phyloP scores from a whole-genome alignment of 2,888 invertebrate species.

The Onthophagus sagittarius region DNA sequence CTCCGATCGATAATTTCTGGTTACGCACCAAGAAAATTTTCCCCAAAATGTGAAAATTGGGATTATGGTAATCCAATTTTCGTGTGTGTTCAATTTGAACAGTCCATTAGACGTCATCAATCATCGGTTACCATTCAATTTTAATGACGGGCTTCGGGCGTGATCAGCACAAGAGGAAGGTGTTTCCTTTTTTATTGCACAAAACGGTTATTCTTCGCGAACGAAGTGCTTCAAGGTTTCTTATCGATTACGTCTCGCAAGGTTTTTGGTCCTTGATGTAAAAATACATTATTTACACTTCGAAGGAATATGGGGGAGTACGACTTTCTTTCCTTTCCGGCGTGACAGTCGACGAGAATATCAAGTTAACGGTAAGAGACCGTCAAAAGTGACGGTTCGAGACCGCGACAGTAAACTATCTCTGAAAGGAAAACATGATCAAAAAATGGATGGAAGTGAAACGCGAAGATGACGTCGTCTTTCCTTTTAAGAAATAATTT shows the following conservation, averaged over 20 bases:
- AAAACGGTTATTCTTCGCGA: not conserved
- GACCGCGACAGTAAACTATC: not conserved
- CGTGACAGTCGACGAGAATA: not conserved
- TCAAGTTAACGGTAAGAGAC: not conserved
- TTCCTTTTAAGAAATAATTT: not conserved
- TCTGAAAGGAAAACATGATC: not conserved
- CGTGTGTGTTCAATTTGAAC: not conserved
- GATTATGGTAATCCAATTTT: not conserved
- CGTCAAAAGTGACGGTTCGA: not conserved
- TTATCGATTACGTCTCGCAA: not conserved
- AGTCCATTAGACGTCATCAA: not conserved
- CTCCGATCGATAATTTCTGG: not conserved
- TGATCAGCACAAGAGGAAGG: not conserved
- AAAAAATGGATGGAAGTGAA: not conserved
- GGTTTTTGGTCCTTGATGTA: not conserved
- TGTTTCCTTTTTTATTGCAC: not conserved
- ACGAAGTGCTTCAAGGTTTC: not conserved
- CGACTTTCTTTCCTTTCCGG: not conserved
- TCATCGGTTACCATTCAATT: not conserved
- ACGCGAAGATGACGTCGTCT: not conserved
- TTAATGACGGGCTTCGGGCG: not conserved
- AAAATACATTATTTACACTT: not conserved
- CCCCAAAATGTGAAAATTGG: not conserved
- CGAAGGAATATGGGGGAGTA: not conserved
- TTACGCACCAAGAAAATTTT: not conserved